A percentile compares a stretch with the other conserved stretches of the same genome.
These are phyloP conservation scores for Lasius fuliginosus DNA, from an alignment of 2,888 invertebrate species.

Conservation along the genomic window DNA sequence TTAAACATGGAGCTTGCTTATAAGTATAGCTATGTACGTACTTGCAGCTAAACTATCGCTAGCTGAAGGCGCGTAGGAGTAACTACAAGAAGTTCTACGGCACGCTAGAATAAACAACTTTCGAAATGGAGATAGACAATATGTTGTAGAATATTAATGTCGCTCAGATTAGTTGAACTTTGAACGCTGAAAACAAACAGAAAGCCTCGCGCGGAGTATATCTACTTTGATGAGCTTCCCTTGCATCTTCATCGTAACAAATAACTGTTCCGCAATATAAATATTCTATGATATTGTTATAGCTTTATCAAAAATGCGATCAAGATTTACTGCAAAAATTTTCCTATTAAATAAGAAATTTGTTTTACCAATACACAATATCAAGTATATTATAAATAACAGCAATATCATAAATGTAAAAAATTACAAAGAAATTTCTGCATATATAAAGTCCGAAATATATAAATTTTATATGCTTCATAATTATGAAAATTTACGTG, in stretches of 20 bases:
- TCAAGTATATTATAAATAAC: background rate
- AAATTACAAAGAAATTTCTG: background rate
- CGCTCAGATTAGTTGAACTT: slow-evolving; percentile 46
- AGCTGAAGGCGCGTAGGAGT: slow-evolving; percentile 1
- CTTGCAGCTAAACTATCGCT: slow-evolving; percentile 14
- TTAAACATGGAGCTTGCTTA: slow-evolving; percentile 23
- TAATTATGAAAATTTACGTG: background rate
- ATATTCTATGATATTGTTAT: background rate
- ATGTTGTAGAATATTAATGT: slow-evolving; percentile 48
- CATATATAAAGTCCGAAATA: slow-evolving; percentile 5
- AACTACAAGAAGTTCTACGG: slow-evolving; percentile 31
- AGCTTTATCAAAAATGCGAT: background rate
- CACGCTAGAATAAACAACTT: slow-evolving; percentile 40
- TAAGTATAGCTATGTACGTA: slow-evolving; percentile 10
- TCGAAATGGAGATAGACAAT: slow-evolving; percentile 49
- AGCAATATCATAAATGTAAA: background rate
- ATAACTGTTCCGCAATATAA: slow-evolving; percentile 22
- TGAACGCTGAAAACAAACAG: slow-evolving; percentile 34
- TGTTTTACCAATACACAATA: background rate
- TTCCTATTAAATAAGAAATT: background rate
- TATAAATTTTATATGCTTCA: background rate
- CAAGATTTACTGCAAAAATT: background rate
- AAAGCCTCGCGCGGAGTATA: slow-evolving; percentile 10
- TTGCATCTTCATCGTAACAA: slow-evolving; percentile 4
- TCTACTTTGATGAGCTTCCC: slow-evolving; percentile 35